Evolutionary conservation across 2,113 vertebrate species (phyloP).

Genomic region (Neotoma lepida): DNA sequence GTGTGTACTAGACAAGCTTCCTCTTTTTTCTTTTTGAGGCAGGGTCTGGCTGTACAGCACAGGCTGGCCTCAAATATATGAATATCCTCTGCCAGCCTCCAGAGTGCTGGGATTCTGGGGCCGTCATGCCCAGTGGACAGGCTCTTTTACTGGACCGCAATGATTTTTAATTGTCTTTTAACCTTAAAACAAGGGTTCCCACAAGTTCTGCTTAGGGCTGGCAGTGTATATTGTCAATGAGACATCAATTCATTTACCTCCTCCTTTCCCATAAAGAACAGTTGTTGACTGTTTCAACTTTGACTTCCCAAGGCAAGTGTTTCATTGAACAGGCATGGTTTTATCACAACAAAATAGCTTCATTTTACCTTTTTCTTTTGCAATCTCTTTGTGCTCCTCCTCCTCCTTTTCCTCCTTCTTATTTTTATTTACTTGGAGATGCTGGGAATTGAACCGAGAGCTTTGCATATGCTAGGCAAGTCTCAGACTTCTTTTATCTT

Average conservation of each 20-base stretch:
- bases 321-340: background rate
- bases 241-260: background rate
- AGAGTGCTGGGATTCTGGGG: background rate
- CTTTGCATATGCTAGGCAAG: background rate
- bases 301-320: constrained; percentile 31
- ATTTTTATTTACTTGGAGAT: background rate
- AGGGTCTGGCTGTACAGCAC: background rate
- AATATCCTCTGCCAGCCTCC: background rate
- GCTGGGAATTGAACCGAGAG: background rate
- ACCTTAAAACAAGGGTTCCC: background rate
- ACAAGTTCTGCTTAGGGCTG: background rate
- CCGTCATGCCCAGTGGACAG: no score
- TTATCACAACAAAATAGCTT: constrained; percentile 38
- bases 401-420: background rate
- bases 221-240: background rate
- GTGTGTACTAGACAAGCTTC: background rate
- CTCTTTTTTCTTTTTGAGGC: background rate
- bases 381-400: background rate
- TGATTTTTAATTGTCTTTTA: background rate
- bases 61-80: background rate
- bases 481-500: background rate
- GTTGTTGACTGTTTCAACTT: background rate
- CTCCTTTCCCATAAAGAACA: background rate
- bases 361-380: background rate
- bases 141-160: background rate